Base-by-base conservation (phyloP, 1,140 invertebrate species). In the Pseudomyrmex cubaensis region DNA sequence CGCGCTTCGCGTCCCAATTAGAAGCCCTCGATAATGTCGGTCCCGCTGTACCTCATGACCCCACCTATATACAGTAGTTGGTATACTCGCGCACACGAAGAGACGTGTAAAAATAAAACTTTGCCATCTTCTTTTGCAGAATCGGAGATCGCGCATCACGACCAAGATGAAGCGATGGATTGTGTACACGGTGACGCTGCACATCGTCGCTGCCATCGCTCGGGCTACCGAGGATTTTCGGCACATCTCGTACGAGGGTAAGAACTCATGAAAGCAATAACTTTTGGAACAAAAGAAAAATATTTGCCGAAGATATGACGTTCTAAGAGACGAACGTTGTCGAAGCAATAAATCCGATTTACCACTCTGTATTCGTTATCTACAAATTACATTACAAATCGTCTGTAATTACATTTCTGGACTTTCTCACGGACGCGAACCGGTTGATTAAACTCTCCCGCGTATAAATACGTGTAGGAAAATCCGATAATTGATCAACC, bases 201-300 rank as follows among this genome's bases (percentile, higher is more conserved):
- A 83, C 5, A 75, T 82, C 35, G 10, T 91, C 12, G 62, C 89
- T 9, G 73, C 83, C 2, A 15, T 54, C 12, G 56, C 85, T 46
- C 35, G 57, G 12, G 90, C 89, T n/a, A 63, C 83, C 44, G 86
- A 90, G 64, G 93, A 93, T 80, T 93, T 92, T 87, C 92, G 92
- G 52, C 91, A 92, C 66, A 92, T 93, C 17, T 92, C 91, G 46
- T 93, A 93, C 82, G 90, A 92, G 88, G 93, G 93, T 93, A 89
- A 92, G 87, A 1, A 12, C 20, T 12, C 2, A 61, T 22, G 22
- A 2, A 50, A 63, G 22, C 17, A 44, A 48, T 2, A 52, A 52
- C 0, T 7, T 35, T 35, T 7, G 20, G 0, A 20, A 20, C 35
- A 5, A 35, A 35, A 35, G 35, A 35, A 5, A 35, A 35, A 35